Conservation (phyloP, 2,113 vertebrate genomes). For the Typhlomys cinereus region DNA sequence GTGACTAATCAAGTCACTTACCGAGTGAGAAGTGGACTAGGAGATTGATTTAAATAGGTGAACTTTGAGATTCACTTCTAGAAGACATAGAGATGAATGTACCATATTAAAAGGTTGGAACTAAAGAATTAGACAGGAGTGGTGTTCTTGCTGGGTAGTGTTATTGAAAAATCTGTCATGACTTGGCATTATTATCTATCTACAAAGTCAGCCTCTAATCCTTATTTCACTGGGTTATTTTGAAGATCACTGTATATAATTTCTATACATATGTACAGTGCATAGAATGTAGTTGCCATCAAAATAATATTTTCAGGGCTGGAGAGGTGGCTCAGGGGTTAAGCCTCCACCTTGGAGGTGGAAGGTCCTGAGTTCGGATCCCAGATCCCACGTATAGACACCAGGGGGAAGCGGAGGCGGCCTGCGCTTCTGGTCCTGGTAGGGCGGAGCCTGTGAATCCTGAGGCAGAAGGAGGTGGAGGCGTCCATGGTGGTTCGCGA, state of each 20-base stretch:
- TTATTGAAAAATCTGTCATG: background rate
- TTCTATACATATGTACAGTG: background rate
- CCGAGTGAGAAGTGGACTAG: background rate
- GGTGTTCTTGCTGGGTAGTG: background rate
- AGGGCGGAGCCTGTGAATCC: too few relatives aligned
- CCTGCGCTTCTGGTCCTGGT: too few relatives aligned
- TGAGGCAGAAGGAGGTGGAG: too few relatives aligned
- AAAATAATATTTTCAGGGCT: conserved; percentile 11
- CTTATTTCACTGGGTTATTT: conserved; percentile 24
- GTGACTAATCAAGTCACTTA: background rate
- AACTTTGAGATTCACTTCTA: background rate
- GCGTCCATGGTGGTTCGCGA: too few relatives aligned
- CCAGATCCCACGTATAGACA: too few relatives aligned
- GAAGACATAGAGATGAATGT: background rate
- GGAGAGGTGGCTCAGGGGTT: too few relatives aligned
- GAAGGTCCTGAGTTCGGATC: too few relatives aligned
- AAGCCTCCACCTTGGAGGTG: too few relatives aligned
- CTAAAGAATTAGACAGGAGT: background rate
- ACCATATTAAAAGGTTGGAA: background rate
- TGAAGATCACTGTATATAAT: conserved; percentile 7
- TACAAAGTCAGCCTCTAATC: background rate
- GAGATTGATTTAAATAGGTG: background rate
- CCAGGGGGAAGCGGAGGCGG: too few relatives aligned
- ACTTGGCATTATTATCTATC: background rate
- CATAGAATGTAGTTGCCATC: background rate